Evolutionary conservation across 2,888 invertebrate species (phyloP), one percentile per base, ranked within the genome.

Genomic region (Philaethria dido): DNA sequence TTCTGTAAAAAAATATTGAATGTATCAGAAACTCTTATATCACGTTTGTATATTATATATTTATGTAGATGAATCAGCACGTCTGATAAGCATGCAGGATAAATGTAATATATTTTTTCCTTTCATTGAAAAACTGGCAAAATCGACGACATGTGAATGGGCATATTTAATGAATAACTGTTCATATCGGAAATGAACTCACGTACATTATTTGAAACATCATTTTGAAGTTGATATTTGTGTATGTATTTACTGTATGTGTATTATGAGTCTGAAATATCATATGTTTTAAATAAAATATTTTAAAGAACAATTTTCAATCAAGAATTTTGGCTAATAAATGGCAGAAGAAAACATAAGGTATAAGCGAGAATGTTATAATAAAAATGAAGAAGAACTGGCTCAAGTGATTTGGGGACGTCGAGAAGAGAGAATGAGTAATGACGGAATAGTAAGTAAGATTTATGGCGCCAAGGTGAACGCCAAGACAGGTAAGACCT

Each of bases 71-170:
- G 29, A 55, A n/a, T 55, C 36, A 39, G 18, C 55, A 22, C 14
- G 14, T 39, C 39, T 55, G 55, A 55, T 55, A 18, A 39, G 13
- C 52, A 68, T 64, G 42, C 33, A 36, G 29, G 29, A 50, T 22
- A 45, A 61, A 61, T 18, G 47, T 47, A 45, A 29, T 61, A 29
- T 61, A 62, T 22, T 55, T 39, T 54, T 22, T 36, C 20, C 52
- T 20, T 39, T 39, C 36, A 39, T 20, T 55, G 39, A 55, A 55
- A 55, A 55, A 55, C 59, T 64, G 57, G 14, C 60, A 44, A 45
- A 61, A 64, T 48, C 55, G 25, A 61, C 54, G 44, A 54, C 33
- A 22, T 54, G 29, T 66, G 62, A 66, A 62, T 39, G 55, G 39
- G 39, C 1, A 39, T 55, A 55, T 55, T 55, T 55, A 55, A 55